Base-by-base conservation (phyloP, 2,888 invertebrate genomes). In the Dugesia japonica region DNA sequence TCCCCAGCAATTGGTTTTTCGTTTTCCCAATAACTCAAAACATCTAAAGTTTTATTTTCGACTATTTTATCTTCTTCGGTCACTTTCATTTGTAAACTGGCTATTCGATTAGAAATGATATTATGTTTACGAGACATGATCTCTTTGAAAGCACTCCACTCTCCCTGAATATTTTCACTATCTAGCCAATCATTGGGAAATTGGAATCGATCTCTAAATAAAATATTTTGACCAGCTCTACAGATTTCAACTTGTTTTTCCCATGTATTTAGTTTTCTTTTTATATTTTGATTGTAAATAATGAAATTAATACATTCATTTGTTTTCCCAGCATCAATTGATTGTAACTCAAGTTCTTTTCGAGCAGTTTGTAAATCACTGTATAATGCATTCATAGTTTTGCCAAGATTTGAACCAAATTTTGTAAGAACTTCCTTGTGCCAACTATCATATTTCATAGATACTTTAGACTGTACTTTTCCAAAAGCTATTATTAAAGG, bases 101-200 rank as follows among this genome's bases (percentile, higher is more conserved):
- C 84, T 71, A 78, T 73, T 74, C 79, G 79, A 71, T 42, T 79
- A 20, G 73, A 28, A 38, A 78, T 79, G 28, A 33, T 73, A 0
- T 92, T 91, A 84, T 98, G 97, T 86, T 98, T 98, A 76, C 98
- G 89, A 83, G 92, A 91, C 85, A 99, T 92, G 79, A 99, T 98
- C 86, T 99, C 98, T 83, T 92, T 93, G 84, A 99, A 97, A 0
- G 98, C 97, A 72, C 93, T 92, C 98, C 98, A 99, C 88, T 99
- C 99, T 0, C 98, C 98, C 86, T 98, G 97, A 78, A 99, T 91
- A 83, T 97, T 94, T 84, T 99, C 98, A 71, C 95, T 94, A 83
- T 98, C 94, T 79, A 98, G 86, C 99, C 99, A 99, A 81, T 89
- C 90, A 74, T 90, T 89, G 15, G 98, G 98, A 85, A 99, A 97